Percentiles rank a stretch among this genome's conserved stretches.
phyloP scores from a whole-genome alignment of 2,113 vertebrate species.

The Saguinus midas region DNA sequence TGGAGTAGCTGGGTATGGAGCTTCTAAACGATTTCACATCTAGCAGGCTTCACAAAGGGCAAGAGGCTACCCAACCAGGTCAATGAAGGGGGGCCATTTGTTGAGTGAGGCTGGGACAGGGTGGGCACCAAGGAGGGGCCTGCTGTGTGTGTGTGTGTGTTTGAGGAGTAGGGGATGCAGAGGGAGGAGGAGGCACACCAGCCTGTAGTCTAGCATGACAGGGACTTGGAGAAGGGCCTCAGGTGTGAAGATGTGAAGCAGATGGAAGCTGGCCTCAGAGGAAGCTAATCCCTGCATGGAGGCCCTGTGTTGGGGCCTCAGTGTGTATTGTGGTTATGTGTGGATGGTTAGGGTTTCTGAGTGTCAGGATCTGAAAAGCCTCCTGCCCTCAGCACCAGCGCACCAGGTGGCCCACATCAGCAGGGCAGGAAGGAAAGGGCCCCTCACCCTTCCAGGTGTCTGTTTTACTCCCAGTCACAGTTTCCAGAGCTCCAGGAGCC shows the following conservation, averaged over 20 bases:
- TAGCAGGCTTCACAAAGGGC: neutral
- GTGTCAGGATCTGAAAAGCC: neutral
- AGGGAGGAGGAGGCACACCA: fast-evolving
- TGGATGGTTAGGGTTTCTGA: neutral
- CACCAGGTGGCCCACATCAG: neutral
- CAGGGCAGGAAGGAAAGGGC: neutral
- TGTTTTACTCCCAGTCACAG: neutral
- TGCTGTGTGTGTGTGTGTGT: neutral
- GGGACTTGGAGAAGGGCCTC: neutral
- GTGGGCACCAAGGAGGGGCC: fast-evolving
- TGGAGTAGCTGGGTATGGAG: neutral
- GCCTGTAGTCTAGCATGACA: neutral
- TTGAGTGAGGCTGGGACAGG: neutral
- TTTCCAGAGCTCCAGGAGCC: neutral
- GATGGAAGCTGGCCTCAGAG: neutral
- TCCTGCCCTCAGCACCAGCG: neutral
- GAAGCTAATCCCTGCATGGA: fast-evolving
- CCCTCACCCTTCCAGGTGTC: neutral
- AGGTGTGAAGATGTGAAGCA: no score
- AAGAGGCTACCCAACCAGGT: neutral
- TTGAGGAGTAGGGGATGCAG: fast-evolving
- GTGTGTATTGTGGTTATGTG: neutral
- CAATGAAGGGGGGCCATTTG: fast-evolving
- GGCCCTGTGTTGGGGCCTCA: fast-evolving
- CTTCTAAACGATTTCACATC: neutral